Evolutionary conservation across 2,888 invertebrate genomes (phyloP), one percentile per base, ranked within the genome.

Genomic region (Agriotes lineatus): DNA sequence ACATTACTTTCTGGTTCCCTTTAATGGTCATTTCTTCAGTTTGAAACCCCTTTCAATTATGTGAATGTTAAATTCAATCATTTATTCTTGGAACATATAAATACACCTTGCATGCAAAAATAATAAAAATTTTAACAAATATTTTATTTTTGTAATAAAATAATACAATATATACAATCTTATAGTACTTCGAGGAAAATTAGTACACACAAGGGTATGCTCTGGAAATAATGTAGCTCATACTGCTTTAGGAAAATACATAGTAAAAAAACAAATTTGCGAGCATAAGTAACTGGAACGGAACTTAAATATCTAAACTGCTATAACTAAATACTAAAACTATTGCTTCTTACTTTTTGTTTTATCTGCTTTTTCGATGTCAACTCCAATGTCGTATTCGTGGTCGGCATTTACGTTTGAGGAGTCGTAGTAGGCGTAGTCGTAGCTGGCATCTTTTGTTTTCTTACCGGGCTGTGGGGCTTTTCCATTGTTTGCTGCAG

Each of bases 391-490:
- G 54, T 84, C 83, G 67, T 84, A 85, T 58, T 85, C 85, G 5
- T 80, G 80, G 57, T 83, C 83, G 39, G 78, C 76, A 3, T 79
- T 80, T 22, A 77, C 76, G 68, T 80, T 81, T n/a, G n/a, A n/a
- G 2, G 81, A 78, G 80, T 94, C 95, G 78, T 95, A 95, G 80
- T 95, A 95, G 2, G 94, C 94, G 78, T 95, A 95, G 81, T 95
- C 95, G 79, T 95, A 95, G 80, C 90, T 91, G 58, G 87, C 88
- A 77, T 91, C 90, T 77, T 91, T 90, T 72, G 90, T 90, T 73
- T 89, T 89, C 18, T 52, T 52, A 12, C 45, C 44, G 7, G 25
- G 7, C 7, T 25, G 25, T 25, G 7, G 4, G 7, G 25, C 4
- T 25, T 25, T 25, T 3, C 7, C 7, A 25, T 25, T 25, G 7